Conservation (phyloP, 2,888 invertebrate species). For the Xestia c-nigrum region DNA sequence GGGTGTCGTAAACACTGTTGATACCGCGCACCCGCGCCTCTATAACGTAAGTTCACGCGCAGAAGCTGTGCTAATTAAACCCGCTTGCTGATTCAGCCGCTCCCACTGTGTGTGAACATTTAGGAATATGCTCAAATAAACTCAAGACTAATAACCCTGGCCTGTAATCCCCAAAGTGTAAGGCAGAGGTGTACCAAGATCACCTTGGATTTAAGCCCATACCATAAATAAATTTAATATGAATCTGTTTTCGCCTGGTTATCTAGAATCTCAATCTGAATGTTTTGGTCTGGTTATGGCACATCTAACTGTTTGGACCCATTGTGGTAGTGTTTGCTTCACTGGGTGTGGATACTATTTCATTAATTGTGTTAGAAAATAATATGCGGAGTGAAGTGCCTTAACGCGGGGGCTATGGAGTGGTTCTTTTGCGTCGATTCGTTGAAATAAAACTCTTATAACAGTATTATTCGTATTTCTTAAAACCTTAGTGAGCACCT, state of each 20-base stretch:
- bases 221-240: too few relatives aligned
- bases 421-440: slow-evolving; percentile 62
- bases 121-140: neutral
- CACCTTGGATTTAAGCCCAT: neutral
- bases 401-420: slow-evolving; percentile 68
- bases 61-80: too few relatives aligned
- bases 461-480: slow-evolving; percentile 28
- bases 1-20: too few relatives aligned
- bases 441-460: slow-evolving; percentile 58
- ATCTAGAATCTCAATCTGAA: slow-evolving; percentile 32
- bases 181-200: neutral
- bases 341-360: slow-evolving; percentile 35
- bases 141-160: neutral
- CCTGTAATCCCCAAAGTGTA: neutral
- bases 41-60: too few relatives aligned
- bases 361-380: slow-evolving; percentile 40
- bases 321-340: slow-evolving; percentile 21
- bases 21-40: too few relatives aligned
- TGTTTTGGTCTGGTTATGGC: slow-evolving; percentile 39
- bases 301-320: slow-evolving; percentile 27
- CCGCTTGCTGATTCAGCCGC: too few relatives aligned
- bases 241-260: slow-evolving; percentile 22
- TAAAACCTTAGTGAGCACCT: neutral
- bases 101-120: too few relatives aligned
- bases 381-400: slow-evolving; percentile 72